These are phyloP conservation scores for Ptychodera flava DNA, from an alignment of 35 echinoderm and acorn worm genomes.

Conservation along the genomic window DNA sequence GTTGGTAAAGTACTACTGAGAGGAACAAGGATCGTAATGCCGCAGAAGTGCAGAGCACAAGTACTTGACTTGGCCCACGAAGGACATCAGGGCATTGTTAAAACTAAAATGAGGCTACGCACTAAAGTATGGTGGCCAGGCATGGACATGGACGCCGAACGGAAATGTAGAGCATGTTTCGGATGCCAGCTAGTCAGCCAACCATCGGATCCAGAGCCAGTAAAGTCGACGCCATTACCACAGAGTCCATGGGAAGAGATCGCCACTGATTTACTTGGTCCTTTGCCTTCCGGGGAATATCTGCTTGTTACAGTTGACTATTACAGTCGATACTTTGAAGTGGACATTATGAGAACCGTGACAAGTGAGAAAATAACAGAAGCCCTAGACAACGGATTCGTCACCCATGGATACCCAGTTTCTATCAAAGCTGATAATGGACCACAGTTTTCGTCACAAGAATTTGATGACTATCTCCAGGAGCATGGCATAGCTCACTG, in stretches of 20 bases:
- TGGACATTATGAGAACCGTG: background rate
- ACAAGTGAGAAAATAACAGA: background rate
- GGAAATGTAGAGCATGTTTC: too few species aligned
- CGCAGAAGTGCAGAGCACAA: too few species aligned
- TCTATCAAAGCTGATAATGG: background rate
- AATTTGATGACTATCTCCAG: too few species aligned
- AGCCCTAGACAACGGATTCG: background rate
- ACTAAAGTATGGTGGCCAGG: too few species aligned
- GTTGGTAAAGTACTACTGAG: too few species aligned
- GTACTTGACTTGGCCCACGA: slow-evolving; percentile 9
- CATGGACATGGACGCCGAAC: background rate
- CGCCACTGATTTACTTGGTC: too few species aligned
- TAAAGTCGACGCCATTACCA: background rate
- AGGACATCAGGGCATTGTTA: slow-evolving; percentile 38
- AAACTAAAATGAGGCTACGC: slow-evolving; percentile 11
- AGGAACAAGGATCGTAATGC: too few species aligned
- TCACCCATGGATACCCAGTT: background rate
- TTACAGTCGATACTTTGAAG: too few species aligned
- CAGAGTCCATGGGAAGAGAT: background rate
- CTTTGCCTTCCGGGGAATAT: background rate
- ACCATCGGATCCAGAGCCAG: background rate
- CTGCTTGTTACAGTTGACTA: background rate
- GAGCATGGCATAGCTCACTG: too few species aligned
- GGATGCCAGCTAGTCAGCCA: too few species aligned
- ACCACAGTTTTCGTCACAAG: too few species aligned